Conservation (phyloP, 2,797 vertebrate genomes). For the Sebastes umbrosus region DNA sequence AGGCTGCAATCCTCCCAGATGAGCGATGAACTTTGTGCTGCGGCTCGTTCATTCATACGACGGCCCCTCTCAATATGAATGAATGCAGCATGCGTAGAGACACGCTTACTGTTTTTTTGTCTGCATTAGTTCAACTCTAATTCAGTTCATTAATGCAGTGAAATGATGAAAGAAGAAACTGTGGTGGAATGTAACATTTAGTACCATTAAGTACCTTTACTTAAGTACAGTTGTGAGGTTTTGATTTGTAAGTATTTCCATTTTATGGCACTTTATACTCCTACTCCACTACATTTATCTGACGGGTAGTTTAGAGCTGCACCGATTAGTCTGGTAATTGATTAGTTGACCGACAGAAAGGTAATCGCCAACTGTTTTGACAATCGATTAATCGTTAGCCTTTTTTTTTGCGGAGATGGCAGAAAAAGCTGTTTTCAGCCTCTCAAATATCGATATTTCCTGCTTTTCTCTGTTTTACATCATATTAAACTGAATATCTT, state of each 20-base stretch:
- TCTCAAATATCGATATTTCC: too few relatives aligned
- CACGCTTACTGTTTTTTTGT: not conserved
- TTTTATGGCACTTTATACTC: not conserved
- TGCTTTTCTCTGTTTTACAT: too few relatives aligned
- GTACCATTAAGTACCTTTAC: not conserved
- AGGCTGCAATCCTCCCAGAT: constrained; percentile 14
- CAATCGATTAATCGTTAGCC: too few relatives aligned
- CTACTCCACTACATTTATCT: not conserved
- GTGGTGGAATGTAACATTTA: not conserved
- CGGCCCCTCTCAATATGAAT: not conserved
- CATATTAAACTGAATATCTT: too few relatives aligned
- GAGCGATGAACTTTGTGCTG: constrained; percentile 5
- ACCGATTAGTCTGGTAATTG: fast-evolving
- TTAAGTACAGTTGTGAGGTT: not conserved
- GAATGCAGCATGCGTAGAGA: not conserved
- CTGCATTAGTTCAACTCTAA: not conserved
- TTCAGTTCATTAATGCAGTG: not conserved
- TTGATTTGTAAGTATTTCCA: not conserved
- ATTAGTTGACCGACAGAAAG: too few relatives aligned
- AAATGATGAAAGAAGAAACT: not conserved
- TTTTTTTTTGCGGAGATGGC: too few relatives aligned
- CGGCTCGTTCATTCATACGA: not conserved
- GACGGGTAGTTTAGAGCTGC: too few relatives aligned
- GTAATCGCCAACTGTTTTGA: too few relatives aligned
- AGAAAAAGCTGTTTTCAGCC: too few relatives aligned